Conservation (phyloP, 2,113 vertebrate species). For the Heliornis fulica region DNA sequence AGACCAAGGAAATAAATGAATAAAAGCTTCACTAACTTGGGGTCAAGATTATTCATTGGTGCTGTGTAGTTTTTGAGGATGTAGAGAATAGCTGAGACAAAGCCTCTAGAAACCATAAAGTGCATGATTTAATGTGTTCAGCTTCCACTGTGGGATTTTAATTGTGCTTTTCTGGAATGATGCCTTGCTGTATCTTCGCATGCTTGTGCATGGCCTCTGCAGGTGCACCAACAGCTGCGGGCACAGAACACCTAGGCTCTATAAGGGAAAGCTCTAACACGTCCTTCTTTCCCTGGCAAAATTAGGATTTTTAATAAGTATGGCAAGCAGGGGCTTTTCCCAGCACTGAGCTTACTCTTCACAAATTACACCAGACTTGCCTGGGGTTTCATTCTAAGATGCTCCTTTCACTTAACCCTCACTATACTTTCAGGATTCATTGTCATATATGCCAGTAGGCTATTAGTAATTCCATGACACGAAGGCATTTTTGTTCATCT, state of each 20-base stretch:
- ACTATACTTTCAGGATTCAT: constrained; percentile 47
- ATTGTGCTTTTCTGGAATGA: not conserved
- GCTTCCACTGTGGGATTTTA: not conserved
- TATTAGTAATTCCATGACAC: constrained; percentile 60
- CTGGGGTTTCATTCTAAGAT: constrained; percentile 43
- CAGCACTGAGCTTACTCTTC: not conserved
- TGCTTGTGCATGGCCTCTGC: not conserved
- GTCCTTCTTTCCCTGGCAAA: not conserved
- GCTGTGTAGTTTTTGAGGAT: not conserved
- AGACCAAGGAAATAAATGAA: constrained; percentile 13
- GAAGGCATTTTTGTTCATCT: constrained; percentile 62
- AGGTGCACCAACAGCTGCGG: not conserved
- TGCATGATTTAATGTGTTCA: not conserved
- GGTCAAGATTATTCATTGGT: not conserved
- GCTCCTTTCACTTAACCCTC: constrained; percentile 27
- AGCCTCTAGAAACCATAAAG: constrained; percentile 5
- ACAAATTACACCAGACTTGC: not conserved
- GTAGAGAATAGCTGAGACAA: not conserved
- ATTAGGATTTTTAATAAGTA: not conserved
- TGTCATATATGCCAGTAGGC: constrained; percentile 62
- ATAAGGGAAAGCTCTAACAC: not conserved
- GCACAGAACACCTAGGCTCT: not conserved
- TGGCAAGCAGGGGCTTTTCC: constrained; percentile 12
- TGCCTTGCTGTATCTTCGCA: not conserved
- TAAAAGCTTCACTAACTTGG: not conserved